phyloP scores from a whole-genome alignment of 2,113 vertebrate species.

The Pseudopodoces humilis region DNA sequence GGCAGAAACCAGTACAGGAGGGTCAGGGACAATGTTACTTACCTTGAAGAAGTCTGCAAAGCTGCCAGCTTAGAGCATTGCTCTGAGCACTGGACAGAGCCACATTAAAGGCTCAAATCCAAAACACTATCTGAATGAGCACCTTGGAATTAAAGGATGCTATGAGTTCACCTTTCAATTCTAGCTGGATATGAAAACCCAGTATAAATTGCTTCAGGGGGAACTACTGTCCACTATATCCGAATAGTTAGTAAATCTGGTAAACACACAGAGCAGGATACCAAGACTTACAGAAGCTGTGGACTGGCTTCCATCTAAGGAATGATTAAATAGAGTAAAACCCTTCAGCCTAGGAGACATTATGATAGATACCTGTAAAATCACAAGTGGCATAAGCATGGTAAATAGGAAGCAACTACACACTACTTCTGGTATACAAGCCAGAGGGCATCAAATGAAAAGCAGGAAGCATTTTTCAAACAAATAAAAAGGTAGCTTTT shows the following conservation, averaged over 20 bases:
- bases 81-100: neutral
- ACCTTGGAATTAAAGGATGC: neutral
- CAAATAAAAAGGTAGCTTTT: conserved; percentile 45
- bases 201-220: neutral
- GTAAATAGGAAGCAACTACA: neutral
- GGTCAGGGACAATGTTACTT: neutral
- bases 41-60: neutral
- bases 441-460: neutral
- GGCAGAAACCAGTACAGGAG: neutral
- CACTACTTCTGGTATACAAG: neutral
- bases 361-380: neutral
- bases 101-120: neutral
- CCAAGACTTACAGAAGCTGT: neutral
- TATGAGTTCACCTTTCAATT: neutral
- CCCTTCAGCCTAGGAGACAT: neutral
- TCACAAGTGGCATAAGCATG: neutral
- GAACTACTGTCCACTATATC: neutral
- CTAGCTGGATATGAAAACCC: neutral
- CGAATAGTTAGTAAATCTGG: neutral
- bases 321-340: neutral
- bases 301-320: neutral
- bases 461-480: neutral
- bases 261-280: neutral
- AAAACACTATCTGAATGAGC: neutral
- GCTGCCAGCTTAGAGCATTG: neutral